Evolutionary conservation across 1,140 invertebrate genomes (phyloP).

Genomic region (Anoplolepis gracilipes): DNA sequence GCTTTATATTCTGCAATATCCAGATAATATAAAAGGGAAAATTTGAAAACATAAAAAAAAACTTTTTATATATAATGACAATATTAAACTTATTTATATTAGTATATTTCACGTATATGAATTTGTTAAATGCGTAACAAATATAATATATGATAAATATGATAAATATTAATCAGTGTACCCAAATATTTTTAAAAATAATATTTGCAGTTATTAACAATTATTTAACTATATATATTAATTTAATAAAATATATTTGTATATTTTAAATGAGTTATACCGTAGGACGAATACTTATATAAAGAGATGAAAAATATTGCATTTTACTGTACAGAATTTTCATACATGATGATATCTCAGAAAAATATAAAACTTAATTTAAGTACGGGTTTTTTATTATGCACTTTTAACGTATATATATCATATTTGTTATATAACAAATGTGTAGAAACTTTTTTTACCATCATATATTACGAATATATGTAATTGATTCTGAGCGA

Average conservation of each 20-base stretch:
- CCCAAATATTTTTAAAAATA: background rate
- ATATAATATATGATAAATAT: background rate
- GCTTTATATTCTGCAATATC: background rate
- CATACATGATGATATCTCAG: slow-evolving; percentile 39
- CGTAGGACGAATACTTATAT: background rate
- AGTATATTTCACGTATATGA: background rate
- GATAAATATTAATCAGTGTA: background rate
- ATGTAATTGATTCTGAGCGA: slow-evolving; percentile 46
- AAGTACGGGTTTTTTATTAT: slow-evolving; percentile 45
- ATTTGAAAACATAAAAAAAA: background rate
- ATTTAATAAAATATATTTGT: background rate
- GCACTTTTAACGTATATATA: slow-evolving; percentile 41
- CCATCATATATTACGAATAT: slow-evolving; percentile 46
- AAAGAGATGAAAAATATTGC: slow-evolving; percentile 28
- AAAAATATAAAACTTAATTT: slow-evolving; percentile 54
- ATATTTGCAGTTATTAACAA: background rate
- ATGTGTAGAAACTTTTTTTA: slow-evolving; percentile 43
- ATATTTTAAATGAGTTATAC: background rate
- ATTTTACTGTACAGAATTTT: slow-evolving; percentile 21
- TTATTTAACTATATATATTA: slow-evolving; percentile 3
- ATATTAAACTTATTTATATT: background rate
- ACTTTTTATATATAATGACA: background rate
- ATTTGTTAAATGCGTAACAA: background rate
- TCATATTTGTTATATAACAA: background rate
- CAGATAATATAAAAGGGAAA: background rate